Evolutionary conservation across 37 sponge, comb jelly and placozoan genomes (phyloP).

Genomic region (Oopsacas minuta): DNA sequence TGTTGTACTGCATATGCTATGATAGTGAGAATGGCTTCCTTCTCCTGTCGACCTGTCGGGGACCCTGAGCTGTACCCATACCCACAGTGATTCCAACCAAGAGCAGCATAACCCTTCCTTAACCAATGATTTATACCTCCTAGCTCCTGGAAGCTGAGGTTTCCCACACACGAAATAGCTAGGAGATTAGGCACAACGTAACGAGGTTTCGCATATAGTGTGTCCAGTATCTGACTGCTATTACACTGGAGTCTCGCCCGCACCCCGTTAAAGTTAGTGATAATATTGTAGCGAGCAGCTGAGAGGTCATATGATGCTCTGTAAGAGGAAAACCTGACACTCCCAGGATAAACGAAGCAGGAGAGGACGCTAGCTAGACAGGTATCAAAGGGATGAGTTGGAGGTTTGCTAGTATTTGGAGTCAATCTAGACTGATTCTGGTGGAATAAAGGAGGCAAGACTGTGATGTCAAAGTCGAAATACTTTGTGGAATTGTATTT

Average conservation of each 20-base stretch:
- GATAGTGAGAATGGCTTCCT: background rate
- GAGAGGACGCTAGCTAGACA: background rate
- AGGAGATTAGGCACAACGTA: background rate
- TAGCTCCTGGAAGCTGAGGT: background rate
- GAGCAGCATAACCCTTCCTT: background rate
- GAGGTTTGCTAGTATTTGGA: background rate
- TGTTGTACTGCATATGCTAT: background rate
- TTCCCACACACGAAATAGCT: background rate
- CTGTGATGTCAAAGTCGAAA: background rate
- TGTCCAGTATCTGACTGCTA: background rate
- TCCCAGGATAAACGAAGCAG: conserved; percentile 7
- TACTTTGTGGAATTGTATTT: background rate
- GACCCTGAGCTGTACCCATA: conserved; percentile 11
- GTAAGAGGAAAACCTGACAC: background rate
- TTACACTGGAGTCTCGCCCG: background rate
- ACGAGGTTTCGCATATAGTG: background rate
- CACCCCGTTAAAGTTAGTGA: background rate
- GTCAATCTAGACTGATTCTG: background rate
- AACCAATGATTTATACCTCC: background rate
- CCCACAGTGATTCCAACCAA: background rate
- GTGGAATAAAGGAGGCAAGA: background rate
- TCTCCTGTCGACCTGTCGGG: conserved; percentile 4
- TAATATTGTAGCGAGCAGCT: background rate
- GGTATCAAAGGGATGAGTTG: background rate
- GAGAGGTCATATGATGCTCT: background rate